Percentiles rank a stretch among this genome's conserved stretches.
phyloP scores from a whole-genome alignment of 2,888 invertebrate species.

The Ypsolopha scabrella region DNA sequence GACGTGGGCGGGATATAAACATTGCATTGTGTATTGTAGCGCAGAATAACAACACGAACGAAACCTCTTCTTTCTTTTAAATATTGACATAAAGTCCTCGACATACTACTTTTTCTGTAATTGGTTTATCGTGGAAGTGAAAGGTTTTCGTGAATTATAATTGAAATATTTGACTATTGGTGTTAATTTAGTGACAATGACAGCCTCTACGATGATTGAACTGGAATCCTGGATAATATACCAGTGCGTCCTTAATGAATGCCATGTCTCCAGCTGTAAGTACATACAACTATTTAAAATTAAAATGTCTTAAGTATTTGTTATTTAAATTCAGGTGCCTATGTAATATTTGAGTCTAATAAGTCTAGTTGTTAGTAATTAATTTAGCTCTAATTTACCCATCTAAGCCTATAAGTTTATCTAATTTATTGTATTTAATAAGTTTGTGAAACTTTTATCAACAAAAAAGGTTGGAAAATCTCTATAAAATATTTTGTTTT shows the following conservation, averaged over 20 bases:
- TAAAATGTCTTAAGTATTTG: too few species aligned
- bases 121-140: neutral
- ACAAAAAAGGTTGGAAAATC: too few species aligned
- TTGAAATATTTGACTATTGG: neutral
- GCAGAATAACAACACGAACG: neutral
- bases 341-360: too few species aligned
- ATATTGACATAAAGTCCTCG: neutral
- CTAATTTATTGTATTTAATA: conserved; percentile 6
- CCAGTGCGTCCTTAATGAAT: conserved; percentile 76
- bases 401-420: too few species aligned
- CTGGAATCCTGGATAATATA: conserved; percentile 79
- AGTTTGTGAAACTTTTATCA: too few species aligned
- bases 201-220: conserved; percentile 72
- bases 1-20: neutral
- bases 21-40: neutral
- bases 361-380: too few species aligned
- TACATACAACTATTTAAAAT: conserved; percentile 18
- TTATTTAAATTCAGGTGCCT: too few species aligned
- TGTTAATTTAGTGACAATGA: conserved; percentile 37
- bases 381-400: too few species aligned
- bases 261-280: conserved; percentile 76
- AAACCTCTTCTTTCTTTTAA: neutral
- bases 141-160: neutral
- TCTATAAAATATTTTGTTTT: too few species aligned
- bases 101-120: neutral